These are phyloP conservation scores for Acipenser ruthenus DNA, from an alignment of 2,797 vertebrate species.

Conservation along the genomic window DNA sequence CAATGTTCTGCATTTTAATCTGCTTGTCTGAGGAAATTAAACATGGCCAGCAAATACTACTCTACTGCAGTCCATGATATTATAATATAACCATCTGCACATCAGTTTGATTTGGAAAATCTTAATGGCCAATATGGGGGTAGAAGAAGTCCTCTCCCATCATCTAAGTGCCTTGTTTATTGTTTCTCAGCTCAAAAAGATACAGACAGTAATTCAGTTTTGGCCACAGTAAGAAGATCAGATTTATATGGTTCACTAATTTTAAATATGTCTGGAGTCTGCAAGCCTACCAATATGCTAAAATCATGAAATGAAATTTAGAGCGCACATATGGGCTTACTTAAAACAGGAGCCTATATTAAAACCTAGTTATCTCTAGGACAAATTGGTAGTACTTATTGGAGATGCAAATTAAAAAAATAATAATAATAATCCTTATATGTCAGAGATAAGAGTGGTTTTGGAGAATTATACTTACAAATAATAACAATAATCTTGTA, in stretches of 20 bases:
- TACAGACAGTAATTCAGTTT: slow-evolving; percentile 27
- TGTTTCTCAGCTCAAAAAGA: slow-evolving; percentile 33
- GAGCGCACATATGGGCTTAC: slow-evolving; percentile 7
- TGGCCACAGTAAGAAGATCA: slow-evolving; percentile 42
- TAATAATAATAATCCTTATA: slow-evolving; percentile 25
- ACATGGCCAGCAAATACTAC: not conserved
- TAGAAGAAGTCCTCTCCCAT: not conserved
- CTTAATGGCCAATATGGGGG: not conserved
- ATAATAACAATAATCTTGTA: not conserved
- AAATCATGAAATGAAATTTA: slow-evolving; percentile 15
- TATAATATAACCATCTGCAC: slow-evolving; percentile 1
- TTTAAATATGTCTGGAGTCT: slow-evolving; percentile 34
- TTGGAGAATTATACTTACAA: slow-evolving; percentile 9
- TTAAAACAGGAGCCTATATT: not conserved
- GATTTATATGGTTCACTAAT: slow-evolving; percentile 29
- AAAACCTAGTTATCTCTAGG: slow-evolving; percentile 7
- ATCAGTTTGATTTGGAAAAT: not conserved
- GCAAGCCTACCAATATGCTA: slow-evolving; percentile 23
- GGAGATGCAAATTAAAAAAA: slow-evolving; percentile 29
- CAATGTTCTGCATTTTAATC: slow-evolving; percentile 44
- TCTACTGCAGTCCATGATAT: slow-evolving; percentile 3
- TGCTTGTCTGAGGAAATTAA: slow-evolving; percentile 49
- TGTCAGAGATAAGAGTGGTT: slow-evolving; percentile 20
- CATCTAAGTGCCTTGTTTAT: slow-evolving; percentile 20
- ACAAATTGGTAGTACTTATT: slow-evolving; percentile 29